A percentile compares a stretch with the other conserved stretches of the same genome.
These are phyloP conservation scores for Criorhina ranunculi DNA, from an alignment of 2,888 invertebrate species.

Conservation along the genomic window DNA sequence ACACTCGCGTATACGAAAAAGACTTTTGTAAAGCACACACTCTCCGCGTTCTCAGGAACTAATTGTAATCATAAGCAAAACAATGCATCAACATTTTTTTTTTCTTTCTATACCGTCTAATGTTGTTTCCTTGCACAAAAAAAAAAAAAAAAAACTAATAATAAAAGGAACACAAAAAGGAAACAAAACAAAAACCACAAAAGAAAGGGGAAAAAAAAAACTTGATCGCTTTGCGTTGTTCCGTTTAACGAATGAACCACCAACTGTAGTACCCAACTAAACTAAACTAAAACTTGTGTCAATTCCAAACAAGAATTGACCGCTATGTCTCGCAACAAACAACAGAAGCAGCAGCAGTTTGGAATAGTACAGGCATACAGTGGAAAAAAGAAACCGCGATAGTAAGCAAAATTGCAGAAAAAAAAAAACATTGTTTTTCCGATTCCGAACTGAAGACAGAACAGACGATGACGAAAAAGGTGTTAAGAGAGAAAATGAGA, in stretches of 20 bases:
- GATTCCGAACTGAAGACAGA: neutral
- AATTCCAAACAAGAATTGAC: slow-evolving; percentile 31
- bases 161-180: slow-evolving; percentile 11
- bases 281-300: slow-evolving; percentile 66
- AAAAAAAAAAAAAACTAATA: slow-evolving; percentile 18
- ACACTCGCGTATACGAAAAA: slow-evolving; percentile 18
- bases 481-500: slow-evolving; percentile 1
- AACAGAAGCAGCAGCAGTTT: slow-evolving; percentile 4
- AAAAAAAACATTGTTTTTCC: slow-evolving; percentile 33
- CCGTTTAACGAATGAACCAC: slow-evolving; percentile 44
- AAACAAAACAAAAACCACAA: slow-evolving; percentile 35
- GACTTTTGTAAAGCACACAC: slow-evolving; percentile 28
- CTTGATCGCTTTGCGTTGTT: slow-evolving; percentile 13
- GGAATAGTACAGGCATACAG: neutral
- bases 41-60: slow-evolving; percentile 27
- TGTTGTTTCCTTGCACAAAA: slow-evolving; percentile 17
- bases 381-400: neutral
- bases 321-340: slow-evolving; percentile 61
- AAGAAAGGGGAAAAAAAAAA: slow-evolving; percentile 47
- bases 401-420: slow-evolving; percentile 40
- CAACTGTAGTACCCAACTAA: slow-evolving; percentile 57
- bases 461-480: neutral
- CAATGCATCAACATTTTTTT: slow-evolving; percentile 38
- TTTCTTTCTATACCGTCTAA: neutral
- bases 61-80: slow-evolving; percentile 46